A percentile compares a stretch with the other conserved stretches of the same genome.
phyloP scores from a whole-genome alignment of 2,888 invertebrate species.

The Psococerastis gibbosa region DNA sequence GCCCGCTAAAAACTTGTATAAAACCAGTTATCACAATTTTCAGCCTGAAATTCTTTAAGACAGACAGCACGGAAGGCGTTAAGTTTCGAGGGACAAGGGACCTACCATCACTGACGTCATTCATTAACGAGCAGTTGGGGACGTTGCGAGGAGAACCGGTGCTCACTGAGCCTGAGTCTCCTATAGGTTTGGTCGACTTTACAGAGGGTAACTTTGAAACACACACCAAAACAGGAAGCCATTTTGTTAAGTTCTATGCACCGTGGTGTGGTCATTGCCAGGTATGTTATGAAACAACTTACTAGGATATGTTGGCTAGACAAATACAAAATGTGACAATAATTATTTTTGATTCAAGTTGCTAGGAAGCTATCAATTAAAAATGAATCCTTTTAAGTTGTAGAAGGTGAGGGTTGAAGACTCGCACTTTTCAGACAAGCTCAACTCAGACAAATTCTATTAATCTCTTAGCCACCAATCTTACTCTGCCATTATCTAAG shows the following conservation, averaged over 20 bases:
- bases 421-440: too few species aligned
- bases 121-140: conserved; percentile 54
- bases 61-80: conserved; percentile 40
- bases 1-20: conserved; percentile 8
- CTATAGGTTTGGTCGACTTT: conserved; percentile 46
- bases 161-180: conserved; percentile 27
- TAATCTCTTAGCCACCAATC: too few species aligned
- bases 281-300: conserved; percentile 26
- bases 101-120: conserved; percentile 51
- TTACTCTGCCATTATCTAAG: too few species aligned
- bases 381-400: too few species aligned
- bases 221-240: conserved; percentile 49
- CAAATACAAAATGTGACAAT: conserved; percentile 11
- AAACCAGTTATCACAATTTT: conserved; percentile 18
- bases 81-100: conserved; percentile 65
- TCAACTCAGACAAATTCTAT: too few species aligned
- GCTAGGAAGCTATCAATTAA: too few species aligned
- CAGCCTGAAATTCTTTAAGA: conserved; percentile 57
- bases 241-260: conserved; percentile 81
- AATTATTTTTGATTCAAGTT: too few species aligned
- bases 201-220: conserved; percentile 58
- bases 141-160: conserved; percentile 21
- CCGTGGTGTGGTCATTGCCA: conserved; percentile 85
- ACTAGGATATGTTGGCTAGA: conserved; percentile 8
- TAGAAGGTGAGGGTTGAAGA: too few species aligned